phyloP scores from a whole-genome alignment of 2,888 invertebrate genomes.

The Drosophila aldrichi region DNA sequence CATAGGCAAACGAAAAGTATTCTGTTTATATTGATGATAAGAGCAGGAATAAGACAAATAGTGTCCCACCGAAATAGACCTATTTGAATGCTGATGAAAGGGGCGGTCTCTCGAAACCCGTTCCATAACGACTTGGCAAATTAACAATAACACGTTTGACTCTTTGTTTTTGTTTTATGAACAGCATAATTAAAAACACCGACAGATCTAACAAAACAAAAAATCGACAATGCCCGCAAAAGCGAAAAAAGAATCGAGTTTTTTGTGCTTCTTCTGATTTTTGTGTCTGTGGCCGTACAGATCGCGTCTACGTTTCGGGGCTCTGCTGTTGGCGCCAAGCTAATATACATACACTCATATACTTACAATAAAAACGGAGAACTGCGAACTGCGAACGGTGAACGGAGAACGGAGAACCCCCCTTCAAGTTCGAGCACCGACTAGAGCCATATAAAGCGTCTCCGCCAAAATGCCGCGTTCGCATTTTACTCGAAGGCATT shows the following conservation, averaged over 20 bases:
- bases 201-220: conserved; percentile 19
- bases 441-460: conserved; percentile 66
- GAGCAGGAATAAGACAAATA: conserved; percentile 29
- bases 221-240: conserved; percentile 17
- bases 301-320: conserved; percentile 25
- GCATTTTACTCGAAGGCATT: conserved; percentile 82
- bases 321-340: conserved; percentile 32
- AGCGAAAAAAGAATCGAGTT: conserved; percentile 33
- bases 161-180: conserved; percentile 44
- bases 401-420: background rate
- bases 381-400: conserved; percentile 12
- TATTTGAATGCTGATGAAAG: conserved; percentile 28
- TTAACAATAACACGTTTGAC: conserved; percentile 33
- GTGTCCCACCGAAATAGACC: conserved; percentile 13
- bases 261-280: conserved; percentile 34
- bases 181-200: conserved; percentile 52
- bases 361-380: conserved; percentile 29
- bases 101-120: conserved; percentile 38
- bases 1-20: conserved; percentile 19
- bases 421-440: conserved; percentile 20
- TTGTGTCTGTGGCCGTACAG: conserved; percentile 23
- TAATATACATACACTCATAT: conserved; percentile 18
- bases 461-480: conserved; percentile 81
- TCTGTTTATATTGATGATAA: conserved; percentile 33
- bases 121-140: conserved; percentile 31